Evolutionary conservation across 64 coral and sea anemone genomes (phyloP), one percentile per base, ranked within the genome.

Genomic region (Trachythela sp.): DNA sequence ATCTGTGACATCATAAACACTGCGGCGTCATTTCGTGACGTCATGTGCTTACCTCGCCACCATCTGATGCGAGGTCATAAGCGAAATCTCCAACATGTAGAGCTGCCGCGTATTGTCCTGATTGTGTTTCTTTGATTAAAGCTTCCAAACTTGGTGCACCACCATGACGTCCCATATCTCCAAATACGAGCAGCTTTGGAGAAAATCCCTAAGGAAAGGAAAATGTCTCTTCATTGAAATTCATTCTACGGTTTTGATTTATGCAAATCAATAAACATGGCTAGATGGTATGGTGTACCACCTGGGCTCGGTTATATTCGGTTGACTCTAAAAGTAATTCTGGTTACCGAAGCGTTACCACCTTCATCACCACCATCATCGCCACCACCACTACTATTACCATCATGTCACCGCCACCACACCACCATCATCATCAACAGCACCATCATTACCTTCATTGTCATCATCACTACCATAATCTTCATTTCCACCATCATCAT

Each of bases 91-190:
- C 94, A 35, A 92, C 94, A 33, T 95, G 94, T 17, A 95, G 60
- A 1, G 87, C 90, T 20, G 94, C 94, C 8, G 94, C 90, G 41
- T 95, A 92, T 40, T 84, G 40, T 4, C 91, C 94, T 9, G 90
- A 92, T 85, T 86, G 86, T 36, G 94, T 92, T 54, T 95, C 94
- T 6, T 87, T 33, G 30, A 90, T 88, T 40, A 95, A 68, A 40
- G 90, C 83, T 45, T 70, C 20, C 26, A 95, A 90, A 42, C 90
- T 95, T 2, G 94, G 94, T 0, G 94, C 90, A 5, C 94, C 94
- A 0, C 91, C 94, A 39, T 92, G 87, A n/a, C 94, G 87, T n/a
- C 94, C 94, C 94, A 95, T 95, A 56, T 95, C 94, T 83, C 94
- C 94, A 84, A 89, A 95, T 13, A 95, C 94, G 11, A 95, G 59